Percentiles rank a stretch among this genome's conserved stretches.
Evolutionary conservation across 2,888 invertebrate genomes (phyloP).

Genomic region (Agonopterix heracliana): DNA sequence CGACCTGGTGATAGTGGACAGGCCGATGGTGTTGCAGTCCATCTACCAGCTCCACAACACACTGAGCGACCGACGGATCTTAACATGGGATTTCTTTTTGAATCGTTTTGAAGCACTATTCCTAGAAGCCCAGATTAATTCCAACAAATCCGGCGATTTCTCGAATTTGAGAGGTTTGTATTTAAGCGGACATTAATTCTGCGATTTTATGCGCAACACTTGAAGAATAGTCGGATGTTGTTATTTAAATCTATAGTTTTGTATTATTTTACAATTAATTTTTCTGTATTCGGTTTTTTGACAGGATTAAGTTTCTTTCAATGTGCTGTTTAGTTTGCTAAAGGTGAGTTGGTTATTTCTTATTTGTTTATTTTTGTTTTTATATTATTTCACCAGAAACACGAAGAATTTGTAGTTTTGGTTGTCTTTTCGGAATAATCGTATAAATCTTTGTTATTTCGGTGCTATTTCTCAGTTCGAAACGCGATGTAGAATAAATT

Average conservation of each 20-base stretch:
- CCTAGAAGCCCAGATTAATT: conserved; percentile 95
- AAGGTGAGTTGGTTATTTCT: too few species aligned
- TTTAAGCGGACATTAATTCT: neutral
- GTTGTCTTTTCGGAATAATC: too few species aligned
- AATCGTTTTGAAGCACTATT: conserved; percentile 95
- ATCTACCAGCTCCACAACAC: conserved; percentile 96
- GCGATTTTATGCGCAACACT: neutral
- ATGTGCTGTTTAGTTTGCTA: too few species aligned
- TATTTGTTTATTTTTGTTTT: too few species aligned
- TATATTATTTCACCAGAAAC: too few species aligned
- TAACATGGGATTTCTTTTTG: conserved; percentile 98
- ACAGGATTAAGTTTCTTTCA: too few species aligned
- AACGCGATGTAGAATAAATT: too few species aligned
- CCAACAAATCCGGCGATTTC: conserved; percentile 90
- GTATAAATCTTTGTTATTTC: too few species aligned
- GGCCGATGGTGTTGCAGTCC: conserved; percentile 97
- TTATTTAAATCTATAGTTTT: neutral
- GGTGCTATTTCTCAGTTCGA: too few species aligned
- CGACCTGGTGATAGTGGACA: conserved; percentile 96
- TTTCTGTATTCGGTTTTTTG: too few species aligned
- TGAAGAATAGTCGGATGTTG: too few species aligned
- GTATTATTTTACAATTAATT: neutral
- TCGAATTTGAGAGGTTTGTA: conserved; percentile 84
- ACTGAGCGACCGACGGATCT: conserved; percentile 90
- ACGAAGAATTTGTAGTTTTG: too few species aligned